Percentiles rank a stretch among this genome's conserved stretches.
Conservation (phyloP, 2,888 invertebrate species). For the Spisula solida region DNA sequence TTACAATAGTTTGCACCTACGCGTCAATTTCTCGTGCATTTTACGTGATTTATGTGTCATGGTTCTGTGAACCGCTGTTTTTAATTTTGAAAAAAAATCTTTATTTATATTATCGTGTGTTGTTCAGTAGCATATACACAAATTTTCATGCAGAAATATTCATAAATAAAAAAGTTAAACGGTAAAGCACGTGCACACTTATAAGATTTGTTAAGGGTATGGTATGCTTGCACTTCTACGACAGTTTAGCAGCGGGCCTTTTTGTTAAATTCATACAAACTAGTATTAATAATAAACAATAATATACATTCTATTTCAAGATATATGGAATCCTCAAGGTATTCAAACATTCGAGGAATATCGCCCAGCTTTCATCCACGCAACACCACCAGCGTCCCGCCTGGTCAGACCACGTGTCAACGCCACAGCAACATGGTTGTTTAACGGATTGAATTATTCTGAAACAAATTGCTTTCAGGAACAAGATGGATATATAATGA, state of each 20-base stretch:
- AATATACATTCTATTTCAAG: neutral
- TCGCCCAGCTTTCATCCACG: neutral
- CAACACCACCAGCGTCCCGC: neutral
- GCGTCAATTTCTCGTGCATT: too few species aligned
- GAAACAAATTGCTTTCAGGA: neutral
- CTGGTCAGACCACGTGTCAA: neutral
- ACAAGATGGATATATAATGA: constrained; percentile 26
- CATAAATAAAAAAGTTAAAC: too few species aligned
- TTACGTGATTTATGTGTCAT: neutral
- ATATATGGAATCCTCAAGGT: neutral
- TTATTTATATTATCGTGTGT: neutral
- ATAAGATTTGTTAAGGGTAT: too few species aligned
- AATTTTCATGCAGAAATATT: too few species aligned
- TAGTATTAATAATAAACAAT: neutral
- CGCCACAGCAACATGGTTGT: constrained; percentile 21
- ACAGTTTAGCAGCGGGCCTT: neutral
- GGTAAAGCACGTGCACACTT: too few species aligned
- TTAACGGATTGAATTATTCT: neutral
- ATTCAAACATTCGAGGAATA: neutral
- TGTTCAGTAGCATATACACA: neutral
- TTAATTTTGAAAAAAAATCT: too few species aligned
- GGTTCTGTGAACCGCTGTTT: neutral
- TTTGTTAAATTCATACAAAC: neutral
- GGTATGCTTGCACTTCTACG: neutral
- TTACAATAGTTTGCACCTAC: too few species aligned